Evolutionary conservation across 2,888 invertebrate species (phyloP).

Genomic region (Epiblema foenella): DNA sequence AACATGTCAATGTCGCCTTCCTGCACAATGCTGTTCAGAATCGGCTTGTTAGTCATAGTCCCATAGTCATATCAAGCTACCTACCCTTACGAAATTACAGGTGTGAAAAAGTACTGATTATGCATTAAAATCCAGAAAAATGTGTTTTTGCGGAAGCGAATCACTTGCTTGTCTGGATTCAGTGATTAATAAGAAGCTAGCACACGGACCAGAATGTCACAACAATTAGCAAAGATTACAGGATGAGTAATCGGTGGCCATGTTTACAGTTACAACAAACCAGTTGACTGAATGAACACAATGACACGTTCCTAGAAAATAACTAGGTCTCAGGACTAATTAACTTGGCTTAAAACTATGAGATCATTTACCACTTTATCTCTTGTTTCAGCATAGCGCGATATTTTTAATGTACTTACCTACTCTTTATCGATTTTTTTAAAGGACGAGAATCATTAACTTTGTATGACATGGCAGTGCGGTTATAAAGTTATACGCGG

Average conservation of each 20-base stretch:
- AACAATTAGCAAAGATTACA: slow-evolving; percentile 36
- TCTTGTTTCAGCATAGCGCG: not conserved
- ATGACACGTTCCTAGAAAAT: slow-evolving; percentile 36
- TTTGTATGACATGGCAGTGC: no score
- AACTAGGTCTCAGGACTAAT: slow-evolving; percentile 13
- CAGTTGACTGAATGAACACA: slow-evolving; percentile 39
- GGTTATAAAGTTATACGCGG: no score
- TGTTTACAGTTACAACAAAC: slow-evolving; percentile 29
- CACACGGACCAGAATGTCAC: slow-evolving; percentile 16
- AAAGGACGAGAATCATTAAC: no score
- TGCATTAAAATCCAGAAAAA: no score
- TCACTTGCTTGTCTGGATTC: not conserved
- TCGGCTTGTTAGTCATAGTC: not conserved
- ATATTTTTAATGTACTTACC: no score
- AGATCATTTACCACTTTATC: slow-evolving; percentile 3
- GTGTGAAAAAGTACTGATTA: no score
- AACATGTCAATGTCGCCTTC: no score
- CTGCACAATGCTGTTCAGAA: no score
- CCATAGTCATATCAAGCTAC: not conserved
- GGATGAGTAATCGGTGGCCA: slow-evolving; percentile 28
- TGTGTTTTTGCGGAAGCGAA: not conserved
- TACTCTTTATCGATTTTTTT: no score
- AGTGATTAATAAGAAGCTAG: not conserved
- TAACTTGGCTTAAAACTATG: slow-evolving; percentile 6
- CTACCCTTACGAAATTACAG: not conserved